A percentile compares a stretch with the other conserved stretches of the same genome.
Conservation (phyloP, 2,797 vertebrate genomes). For the Pristis pectinata region DNA sequence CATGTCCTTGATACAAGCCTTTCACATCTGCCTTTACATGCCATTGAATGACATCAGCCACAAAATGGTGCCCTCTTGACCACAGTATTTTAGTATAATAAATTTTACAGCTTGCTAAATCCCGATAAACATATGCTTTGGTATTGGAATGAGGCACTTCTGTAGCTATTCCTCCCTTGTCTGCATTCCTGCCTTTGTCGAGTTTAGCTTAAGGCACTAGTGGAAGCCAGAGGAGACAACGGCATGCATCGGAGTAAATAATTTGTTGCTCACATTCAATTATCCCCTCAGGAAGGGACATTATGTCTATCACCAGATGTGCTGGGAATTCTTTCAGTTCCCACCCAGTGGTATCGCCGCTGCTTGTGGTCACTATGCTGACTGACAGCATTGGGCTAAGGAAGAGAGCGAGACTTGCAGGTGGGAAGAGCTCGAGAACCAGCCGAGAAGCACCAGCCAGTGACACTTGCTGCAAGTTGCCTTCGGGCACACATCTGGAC, state of each 20-base stretch:
- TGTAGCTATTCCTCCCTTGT: background rate
- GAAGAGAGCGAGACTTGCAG: too few species aligned
- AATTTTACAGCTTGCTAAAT: conserved; percentile 66
- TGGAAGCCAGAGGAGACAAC: conserved; percentile 47
- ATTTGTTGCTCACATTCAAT: conserved; percentile 46
- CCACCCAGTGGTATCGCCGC: background rate
- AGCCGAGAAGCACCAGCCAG: background rate
- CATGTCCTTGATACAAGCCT: conserved; percentile 58
- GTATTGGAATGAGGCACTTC: conserved; percentile 48
- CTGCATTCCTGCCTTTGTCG: conserved; percentile 6
- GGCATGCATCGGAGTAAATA: conserved; percentile 44
- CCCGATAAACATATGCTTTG: conserved; percentile 52
- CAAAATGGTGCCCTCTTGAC: conserved; percentile 61
- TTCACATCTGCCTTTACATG: conserved; percentile 66
- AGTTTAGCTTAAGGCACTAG: conserved; percentile 41
- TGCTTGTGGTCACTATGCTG: background rate
- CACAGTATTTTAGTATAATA: conserved; percentile 57
- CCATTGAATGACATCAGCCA: conserved; percentile 65
- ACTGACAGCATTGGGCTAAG: background rate
- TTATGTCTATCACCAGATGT: background rate
- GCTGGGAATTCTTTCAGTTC: background rate
- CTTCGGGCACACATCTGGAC: too few species aligned
- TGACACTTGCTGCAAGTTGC: background rate
- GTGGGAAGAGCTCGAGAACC: background rate
- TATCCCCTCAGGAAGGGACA: conserved; percentile 44